Conservation (phyloP, 2,888 invertebrate genomes). For the Rhyacophila evoluta region DNA sequence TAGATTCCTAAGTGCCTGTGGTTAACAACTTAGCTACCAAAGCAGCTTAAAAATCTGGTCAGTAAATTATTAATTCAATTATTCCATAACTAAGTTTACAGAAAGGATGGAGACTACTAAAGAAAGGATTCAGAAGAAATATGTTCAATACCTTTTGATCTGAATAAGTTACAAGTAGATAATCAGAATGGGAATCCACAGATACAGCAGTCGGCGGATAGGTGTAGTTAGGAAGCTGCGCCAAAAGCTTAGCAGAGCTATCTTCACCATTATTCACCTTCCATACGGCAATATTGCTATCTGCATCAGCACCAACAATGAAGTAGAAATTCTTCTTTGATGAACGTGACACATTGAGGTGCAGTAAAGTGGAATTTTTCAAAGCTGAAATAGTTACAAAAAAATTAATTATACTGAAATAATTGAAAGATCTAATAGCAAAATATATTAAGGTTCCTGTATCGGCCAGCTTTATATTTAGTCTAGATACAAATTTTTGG, state of each 20-base stretch:
- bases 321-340: slow-evolving; percentile 61
- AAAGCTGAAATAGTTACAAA: slow-evolving; percentile 65
- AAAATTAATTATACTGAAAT: background rate
- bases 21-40: too few species aligned
- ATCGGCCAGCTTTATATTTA: too few species aligned
- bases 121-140: too few species aligned
- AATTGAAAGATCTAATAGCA: background rate
- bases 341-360: slow-evolving; percentile 59
- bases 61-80: too few species aligned
- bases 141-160: slow-evolving; percentile 77
- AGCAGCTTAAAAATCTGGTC: too few species aligned
- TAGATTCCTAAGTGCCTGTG: too few species aligned
- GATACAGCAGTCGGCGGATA: slow-evolving; percentile 80
- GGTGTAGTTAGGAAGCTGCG: slow-evolving; percentile 77
- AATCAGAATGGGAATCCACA: slow-evolving; percentile 71
- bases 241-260: slow-evolving; percentile 58
- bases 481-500: too few species aligned
- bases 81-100: too few species aligned
- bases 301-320: slow-evolving; percentile 76
- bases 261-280: slow-evolving; percentile 54
- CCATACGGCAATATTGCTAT: slow-evolving; percentile 78
- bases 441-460: too few species aligned
- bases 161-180: slow-evolving; percentile 79
- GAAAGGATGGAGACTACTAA: too few species aligned
- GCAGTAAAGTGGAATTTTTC: slow-evolving; percentile 69